phyloP scores from a whole-genome alignment of 2,113 vertebrate genomes.

The Mellivora capensis region DNA sequence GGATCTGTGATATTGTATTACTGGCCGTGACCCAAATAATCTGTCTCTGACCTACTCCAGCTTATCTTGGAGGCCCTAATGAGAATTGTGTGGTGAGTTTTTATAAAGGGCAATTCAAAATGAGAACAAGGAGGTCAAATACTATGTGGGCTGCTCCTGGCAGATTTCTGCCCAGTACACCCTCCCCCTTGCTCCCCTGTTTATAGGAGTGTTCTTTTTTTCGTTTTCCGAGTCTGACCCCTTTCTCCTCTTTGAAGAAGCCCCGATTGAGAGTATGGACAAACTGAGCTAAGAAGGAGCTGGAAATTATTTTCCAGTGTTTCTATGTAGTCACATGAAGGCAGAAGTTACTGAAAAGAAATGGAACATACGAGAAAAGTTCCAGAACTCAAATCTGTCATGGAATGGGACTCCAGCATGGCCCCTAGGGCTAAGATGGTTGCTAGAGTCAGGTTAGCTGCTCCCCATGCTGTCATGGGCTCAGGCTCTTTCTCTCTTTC shows the following conservation, averaged over 20 bases:
- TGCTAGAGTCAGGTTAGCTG: not conserved
- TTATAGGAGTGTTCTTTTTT: not conserved
- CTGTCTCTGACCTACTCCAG: constrained; percentile 53
- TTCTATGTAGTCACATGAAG: not conserved
- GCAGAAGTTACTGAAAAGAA: not conserved
- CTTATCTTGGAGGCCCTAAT: constrained; percentile 46
- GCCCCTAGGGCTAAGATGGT: not conserved
- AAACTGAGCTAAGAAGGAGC: not conserved
- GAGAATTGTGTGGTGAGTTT: constrained; percentile 54
- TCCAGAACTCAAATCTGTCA: not conserved
- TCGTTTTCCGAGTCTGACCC: not conserved
- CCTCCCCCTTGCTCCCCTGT: not conserved
- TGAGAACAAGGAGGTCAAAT: constrained; percentile 52
- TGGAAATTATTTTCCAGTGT: not conserved
- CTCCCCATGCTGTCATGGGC: not conserved
- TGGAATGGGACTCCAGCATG: not conserved
- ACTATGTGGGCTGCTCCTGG: not conserved
- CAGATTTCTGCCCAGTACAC: not conserved
- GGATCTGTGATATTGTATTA: constrained; percentile 30
- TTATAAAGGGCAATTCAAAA: constrained; percentile 63
- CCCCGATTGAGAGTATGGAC: not conserved
- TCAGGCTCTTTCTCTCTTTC: not conserved
- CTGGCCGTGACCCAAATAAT: constrained; percentile 57
- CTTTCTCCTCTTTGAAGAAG: not conserved
- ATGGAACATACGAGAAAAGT: not conserved